Evolutionary conservation across 2,797 vertebrate genomes (phyloP), one percentile per base, ranked within the genome.

Genomic region (Sandelia bainsii): DNA sequence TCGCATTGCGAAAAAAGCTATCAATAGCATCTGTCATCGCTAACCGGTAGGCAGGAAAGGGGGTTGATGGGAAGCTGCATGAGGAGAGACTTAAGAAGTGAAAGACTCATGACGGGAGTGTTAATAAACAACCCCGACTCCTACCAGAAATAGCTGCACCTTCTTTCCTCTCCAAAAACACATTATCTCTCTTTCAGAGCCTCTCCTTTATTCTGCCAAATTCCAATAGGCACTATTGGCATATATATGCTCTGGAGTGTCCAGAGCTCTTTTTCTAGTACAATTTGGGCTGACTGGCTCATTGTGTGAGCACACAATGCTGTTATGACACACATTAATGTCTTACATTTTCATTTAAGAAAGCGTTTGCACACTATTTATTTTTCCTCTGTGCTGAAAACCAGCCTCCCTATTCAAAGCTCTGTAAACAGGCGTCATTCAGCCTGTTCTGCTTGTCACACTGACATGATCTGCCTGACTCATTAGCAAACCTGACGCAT

Each of bases 221-320:
- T 88, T 93, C 84, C 84, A 88, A 89, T 74, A 74, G 87, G 66
- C 80, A 34, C 82, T 82, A 87, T 83, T 92, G 91, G 87, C 84
- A 79, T 85, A 80, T 82, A 77, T 72, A 77, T 22, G 53, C 81
- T 71, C 58, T 5, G 45, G 56, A 62, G 40, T 72, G 70, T 89
- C 88, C 86, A 82, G 82, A 85, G 81, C 85, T 84, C 80, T 90
- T 88, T 80, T 74, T 85, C 83, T 85, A 88, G 89, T 75, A 86
- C 82, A 82, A 86, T 92, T 84, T 69, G 75, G 82, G 70, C 76
- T 91, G 87, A 90, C 85, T 85, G 78, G 79, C 79, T 80, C 77
- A 85, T 93, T 92, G 87, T 89, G 75, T 71, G 40, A 75, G 77
- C 14, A 54, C 62, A 92, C 86, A 92, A 89, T 85, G 83, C 49